A percentile compares a stretch with the other conserved stretches of the same genome.
Conservation (phyloP, 2,888 invertebrate species). For the Timema podura region DNA sequence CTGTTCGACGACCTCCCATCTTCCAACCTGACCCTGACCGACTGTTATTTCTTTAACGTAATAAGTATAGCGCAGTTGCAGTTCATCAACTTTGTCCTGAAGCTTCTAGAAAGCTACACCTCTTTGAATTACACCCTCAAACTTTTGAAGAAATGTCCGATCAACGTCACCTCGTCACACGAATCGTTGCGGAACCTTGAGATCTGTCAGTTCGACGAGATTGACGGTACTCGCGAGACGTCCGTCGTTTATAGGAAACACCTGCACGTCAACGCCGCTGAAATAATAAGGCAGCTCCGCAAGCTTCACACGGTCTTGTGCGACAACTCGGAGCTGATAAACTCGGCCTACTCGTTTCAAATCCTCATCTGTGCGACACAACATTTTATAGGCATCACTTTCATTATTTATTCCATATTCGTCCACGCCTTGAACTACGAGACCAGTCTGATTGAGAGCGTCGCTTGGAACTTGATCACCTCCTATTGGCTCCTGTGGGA, state of each 20-base stretch:
- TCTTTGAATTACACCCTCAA: neutral
- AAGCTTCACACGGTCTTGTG: neutral
- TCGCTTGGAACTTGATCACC: constrained; percentile 3
- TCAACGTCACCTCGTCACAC: too few relatives aligned
- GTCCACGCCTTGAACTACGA: constrained; percentile 1
- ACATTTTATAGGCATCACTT: constrained; percentile 6
- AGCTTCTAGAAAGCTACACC: constrained; percentile 3
- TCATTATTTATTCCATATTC: constrained; percentile 2
- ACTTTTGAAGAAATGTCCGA: too few relatives aligned
- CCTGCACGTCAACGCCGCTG: neutral
- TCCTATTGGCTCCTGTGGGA: constrained; percentile 9
- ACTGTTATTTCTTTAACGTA: constrained; percentile 6
- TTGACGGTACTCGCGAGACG: neutral
- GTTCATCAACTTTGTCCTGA: constrained; percentile 5
- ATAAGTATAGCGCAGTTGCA: constrained; percentile 5
- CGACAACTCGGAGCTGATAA: neutral
- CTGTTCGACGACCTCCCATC: constrained; percentile 3
- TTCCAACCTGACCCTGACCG: constrained; percentile 5
- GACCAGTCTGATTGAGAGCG: neutral
- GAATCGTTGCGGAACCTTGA: neutral
- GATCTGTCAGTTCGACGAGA: neutral
- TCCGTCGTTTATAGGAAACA: neutral
- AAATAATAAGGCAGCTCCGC: neutral
- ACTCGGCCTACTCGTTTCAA: constrained; percentile 4
- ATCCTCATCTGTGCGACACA: constrained; percentile 5